These are phyloP conservation scores for Coelogynopora nodosa DNA, from an alignment of 2,888 invertebrate species.

Conservation along the genomic window DNA sequence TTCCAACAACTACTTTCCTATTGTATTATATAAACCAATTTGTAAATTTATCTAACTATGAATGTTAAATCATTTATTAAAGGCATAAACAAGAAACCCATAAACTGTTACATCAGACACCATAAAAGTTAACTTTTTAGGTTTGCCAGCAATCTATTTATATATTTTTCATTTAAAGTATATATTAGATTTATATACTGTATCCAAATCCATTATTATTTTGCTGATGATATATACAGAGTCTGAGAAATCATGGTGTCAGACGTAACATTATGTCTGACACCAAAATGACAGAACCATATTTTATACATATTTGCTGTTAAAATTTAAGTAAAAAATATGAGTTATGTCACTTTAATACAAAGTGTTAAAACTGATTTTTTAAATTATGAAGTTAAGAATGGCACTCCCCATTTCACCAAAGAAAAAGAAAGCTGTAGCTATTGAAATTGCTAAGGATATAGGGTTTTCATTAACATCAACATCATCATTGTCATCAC, in stretches of 20 bases:
- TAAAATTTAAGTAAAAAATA: not conserved
- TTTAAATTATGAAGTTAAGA: too few relatives aligned
- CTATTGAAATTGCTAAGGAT: not conserved
- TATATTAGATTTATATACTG: not conserved
- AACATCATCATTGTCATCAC: too few relatives aligned
- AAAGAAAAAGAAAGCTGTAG: not conserved
- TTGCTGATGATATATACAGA: not conserved
- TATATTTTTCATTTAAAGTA: not conserved
- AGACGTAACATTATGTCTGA: not conserved
- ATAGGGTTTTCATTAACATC: too few relatives aligned
- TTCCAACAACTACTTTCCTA: not conserved
- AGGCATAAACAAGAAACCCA: not conserved
- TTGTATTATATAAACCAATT: not conserved
- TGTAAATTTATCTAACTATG: not conserved
- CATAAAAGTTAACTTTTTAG: not conserved
- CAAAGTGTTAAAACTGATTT: too few relatives aligned
- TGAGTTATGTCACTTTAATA: too few relatives aligned
- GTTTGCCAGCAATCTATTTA: not conserved
- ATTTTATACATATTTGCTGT: not conserved
- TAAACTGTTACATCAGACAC: not conserved
- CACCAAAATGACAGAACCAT: not conserved
- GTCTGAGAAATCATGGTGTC: not conserved
- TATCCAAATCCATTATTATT: not conserved
- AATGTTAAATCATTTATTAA: not conserved
- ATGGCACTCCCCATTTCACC: too few relatives aligned